phyloP scores from a whole-genome alignment of 2,888 invertebrate genomes.

The Phorcus lineatus region DNA sequence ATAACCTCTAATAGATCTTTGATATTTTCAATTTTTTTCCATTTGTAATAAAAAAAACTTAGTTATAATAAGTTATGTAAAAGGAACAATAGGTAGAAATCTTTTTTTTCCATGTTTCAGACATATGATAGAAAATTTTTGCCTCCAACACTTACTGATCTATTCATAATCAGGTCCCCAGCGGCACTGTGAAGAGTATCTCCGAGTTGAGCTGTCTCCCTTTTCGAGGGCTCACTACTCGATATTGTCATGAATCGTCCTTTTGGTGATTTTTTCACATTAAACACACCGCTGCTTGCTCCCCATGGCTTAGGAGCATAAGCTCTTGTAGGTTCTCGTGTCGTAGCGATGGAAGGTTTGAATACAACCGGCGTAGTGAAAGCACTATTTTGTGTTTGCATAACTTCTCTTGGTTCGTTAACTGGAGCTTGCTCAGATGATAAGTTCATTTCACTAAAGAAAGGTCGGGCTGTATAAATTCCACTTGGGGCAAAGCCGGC shows the following conservation, averaged over 20 bases:
- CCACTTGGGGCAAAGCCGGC: neutral
- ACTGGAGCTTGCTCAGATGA: neutral
- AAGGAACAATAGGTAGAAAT: too few species aligned
- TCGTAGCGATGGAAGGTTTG: neutral
- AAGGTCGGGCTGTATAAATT: constrained; percentile 10
- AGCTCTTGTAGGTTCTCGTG: constrained; percentile 4
- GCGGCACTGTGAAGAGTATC: constrained; percentile 59
- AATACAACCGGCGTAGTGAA: neutral
- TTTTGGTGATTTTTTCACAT: constrained; percentile 49
- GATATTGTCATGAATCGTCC: constrained; percentile 89
- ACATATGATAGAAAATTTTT: too few species aligned
- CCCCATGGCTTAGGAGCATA: constrained; percentile 35
- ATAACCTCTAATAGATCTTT: too few species aligned
- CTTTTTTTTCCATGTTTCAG: too few species aligned
- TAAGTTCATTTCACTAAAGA: constrained; percentile 31
- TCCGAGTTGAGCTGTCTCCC: constrained; percentile 54
- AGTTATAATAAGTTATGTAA: too few species aligned
- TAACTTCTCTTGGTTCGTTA: neutral
- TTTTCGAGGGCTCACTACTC: constrained; percentile 76
- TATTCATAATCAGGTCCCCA: constrained; percentile 61
- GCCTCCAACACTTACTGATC: constrained; percentile 65
- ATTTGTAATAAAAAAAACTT: too few species aligned
- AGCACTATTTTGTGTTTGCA: neutral
- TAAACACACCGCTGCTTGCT: constrained; percentile 34
- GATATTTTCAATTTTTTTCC: too few species aligned